A percentile compares a stretch with the other conserved stretches of the same genome.
Conservation (phyloP, 2,113 vertebrate genomes). For the Eira barbara region DNA sequence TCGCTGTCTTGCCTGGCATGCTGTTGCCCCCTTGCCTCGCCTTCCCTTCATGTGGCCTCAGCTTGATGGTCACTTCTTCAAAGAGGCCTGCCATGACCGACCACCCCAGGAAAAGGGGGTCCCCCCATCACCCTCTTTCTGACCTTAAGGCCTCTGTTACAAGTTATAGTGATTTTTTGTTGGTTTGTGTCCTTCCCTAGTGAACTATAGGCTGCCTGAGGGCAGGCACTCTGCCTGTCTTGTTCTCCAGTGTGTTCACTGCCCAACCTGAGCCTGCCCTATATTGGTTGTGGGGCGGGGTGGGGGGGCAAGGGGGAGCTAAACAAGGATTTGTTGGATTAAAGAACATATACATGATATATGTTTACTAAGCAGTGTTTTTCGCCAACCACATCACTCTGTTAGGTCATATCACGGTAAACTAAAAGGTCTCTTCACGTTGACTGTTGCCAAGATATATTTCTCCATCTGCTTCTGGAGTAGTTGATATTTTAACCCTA, state of each 20-base stretch:
- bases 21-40: not conserved
- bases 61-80: not conserved
- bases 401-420: not conserved
- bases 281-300: not conserved
- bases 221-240: not conserved
- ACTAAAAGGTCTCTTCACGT: not conserved
- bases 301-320: too few species aligned
- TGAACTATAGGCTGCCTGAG: not conserved
- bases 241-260: not conserved
- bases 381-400: not conserved
- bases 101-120: not conserved
- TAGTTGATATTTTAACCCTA: not conserved
- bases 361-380: not conserved
- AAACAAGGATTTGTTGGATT: not conserved
- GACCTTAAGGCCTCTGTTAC: not conserved
- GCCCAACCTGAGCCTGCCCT: not conserved
- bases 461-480: not conserved
- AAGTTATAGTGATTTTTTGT: not conserved
- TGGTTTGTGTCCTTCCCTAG: not conserved
- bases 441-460: not conserved
- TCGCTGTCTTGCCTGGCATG: not conserved
- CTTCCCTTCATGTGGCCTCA: not conserved
- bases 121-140: too few species aligned
- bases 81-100: not conserved
- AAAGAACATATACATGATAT: not conserved